Percentiles rank a stretch among this genome's conserved stretches.
These are phyloP conservation scores for Bos javanicus DNA, from an alignment of 2,113 vertebrate species.

Conservation along the genomic window DNA sequence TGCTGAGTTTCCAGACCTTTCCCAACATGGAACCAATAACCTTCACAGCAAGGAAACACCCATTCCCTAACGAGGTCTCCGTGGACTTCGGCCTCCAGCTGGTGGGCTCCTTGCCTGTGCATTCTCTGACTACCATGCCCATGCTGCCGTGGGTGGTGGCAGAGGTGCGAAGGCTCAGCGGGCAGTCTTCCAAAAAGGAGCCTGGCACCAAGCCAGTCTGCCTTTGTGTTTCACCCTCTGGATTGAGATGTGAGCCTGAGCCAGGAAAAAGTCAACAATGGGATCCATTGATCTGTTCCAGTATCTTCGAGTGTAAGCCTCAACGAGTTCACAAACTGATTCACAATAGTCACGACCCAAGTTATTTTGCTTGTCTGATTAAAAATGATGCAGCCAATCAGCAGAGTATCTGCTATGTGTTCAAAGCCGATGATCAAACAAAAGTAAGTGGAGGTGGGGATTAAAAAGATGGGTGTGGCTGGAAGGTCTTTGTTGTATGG, in stretches of 20 bases:
- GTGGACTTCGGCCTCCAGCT: constrained; percentile 87
- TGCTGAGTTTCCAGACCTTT: constrained; percentile 13
- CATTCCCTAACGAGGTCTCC: constrained; percentile 58
- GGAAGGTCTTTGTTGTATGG: neutral
- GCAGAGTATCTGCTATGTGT: constrained; percentile 90
- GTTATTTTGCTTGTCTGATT: constrained; percentile 92
- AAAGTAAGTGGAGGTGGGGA: constrained; percentile 85
- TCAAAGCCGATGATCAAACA: constrained; percentile 90
- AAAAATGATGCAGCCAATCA: constrained; percentile 72
- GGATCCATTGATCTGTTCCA: constrained; percentile 89
- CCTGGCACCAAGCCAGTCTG: constrained; percentile 69
- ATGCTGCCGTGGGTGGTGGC: constrained; percentile 98
- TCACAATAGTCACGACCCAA: constrained; percentile 93
- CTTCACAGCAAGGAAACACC: constrained; percentile 77
- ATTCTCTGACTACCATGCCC: constrained; percentile 92
- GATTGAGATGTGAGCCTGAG: constrained; percentile 85
- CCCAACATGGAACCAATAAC: constrained; percentile 82
- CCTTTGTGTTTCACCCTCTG: constrained; percentile 84
- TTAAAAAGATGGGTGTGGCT: neutral
- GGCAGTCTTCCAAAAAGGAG: constrained; percentile 65
- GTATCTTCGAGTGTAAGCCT: constrained; percentile 90
- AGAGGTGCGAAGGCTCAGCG: constrained; percentile 84
- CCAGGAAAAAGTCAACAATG: constrained; percentile 80
- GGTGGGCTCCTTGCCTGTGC: constrained; percentile 88
- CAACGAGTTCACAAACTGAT: constrained; percentile 92